These are phyloP conservation scores for Rutpela maculata DNA, from an alignment of 2,888 invertebrate species.

Conservation along the genomic window DNA sequence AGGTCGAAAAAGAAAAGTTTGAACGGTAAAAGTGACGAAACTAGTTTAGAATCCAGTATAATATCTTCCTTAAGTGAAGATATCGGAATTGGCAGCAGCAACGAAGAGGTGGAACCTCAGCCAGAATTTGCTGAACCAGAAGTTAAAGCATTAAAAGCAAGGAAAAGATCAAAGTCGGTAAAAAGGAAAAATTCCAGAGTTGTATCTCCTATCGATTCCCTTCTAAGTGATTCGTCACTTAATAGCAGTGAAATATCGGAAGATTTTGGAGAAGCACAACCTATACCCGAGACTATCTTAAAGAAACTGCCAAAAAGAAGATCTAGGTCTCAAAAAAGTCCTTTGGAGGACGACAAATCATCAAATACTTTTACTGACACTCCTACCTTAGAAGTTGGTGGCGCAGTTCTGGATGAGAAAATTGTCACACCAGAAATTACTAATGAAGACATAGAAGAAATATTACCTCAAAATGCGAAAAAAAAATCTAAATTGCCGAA, in stretches of 20 bases:
- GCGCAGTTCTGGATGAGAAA: not conserved
- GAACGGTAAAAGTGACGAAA: not conserved
- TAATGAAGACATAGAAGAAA: not conserved
- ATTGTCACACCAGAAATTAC: not conserved
- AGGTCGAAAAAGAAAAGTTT: not conserved
- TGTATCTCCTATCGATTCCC: not conserved
- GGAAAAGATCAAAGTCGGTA: not conserved
- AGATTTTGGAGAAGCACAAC: not conserved
- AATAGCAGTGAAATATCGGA: constrained; percentile 8
- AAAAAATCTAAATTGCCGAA: not conserved
- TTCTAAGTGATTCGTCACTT: constrained; percentile 19
- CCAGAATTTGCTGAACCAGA: not conserved
- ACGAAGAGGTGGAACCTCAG: not conserved
- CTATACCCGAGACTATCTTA: not conserved
- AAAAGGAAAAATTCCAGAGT: not conserved
- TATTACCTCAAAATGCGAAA: not conserved
- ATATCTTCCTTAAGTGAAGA: not conserved
- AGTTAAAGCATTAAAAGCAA: not conserved
- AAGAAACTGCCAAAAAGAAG: constrained; percentile 4
- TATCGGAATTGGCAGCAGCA: not conserved
- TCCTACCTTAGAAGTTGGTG: not conserved
- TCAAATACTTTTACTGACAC: not conserved
- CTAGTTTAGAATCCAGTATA: not conserved
- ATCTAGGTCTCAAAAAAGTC: not conserved
- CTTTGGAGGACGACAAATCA: not conserved